phyloP scores from a whole-genome alignment of 2,888 invertebrate species.

The Willowsia nigromaculata region DNA sequence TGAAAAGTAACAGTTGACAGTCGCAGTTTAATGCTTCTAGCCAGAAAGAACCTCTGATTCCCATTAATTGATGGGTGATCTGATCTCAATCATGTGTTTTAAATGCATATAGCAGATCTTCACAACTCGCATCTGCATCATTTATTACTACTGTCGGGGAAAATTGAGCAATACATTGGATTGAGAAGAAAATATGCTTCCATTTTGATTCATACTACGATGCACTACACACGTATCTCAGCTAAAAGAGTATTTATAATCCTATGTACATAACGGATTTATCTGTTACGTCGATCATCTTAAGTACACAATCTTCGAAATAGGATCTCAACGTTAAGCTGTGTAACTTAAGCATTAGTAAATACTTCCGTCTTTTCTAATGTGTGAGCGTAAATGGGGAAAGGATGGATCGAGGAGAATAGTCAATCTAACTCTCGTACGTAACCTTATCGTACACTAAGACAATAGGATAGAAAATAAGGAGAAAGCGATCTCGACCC shows the following conservation, averaged over 20 bases:
- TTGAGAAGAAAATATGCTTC: neutral
- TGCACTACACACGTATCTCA: neutral
- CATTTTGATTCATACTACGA: neutral
- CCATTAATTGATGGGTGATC: neutral
- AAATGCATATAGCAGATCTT: no score
- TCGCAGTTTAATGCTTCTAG: no score
- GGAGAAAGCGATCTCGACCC: neutral
- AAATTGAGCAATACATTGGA: neutral
- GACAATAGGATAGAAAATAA: neutral
- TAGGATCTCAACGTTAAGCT: slow-evolving; percentile 10
- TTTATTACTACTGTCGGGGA: neutral
- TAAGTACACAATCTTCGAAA: neutral
- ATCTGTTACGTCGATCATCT: neutral
- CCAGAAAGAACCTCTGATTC: no score
- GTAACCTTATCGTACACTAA: neutral
- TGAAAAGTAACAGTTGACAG: no score
- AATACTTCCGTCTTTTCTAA: neutral
- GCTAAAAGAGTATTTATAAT: neutral
- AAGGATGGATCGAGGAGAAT: neutral
- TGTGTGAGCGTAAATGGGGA: neutral
- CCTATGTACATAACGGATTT: slow-evolving; percentile 19
- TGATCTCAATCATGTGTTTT: neutral
- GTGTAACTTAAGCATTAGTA: slow-evolving; percentile 12
- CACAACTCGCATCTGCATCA: neutral
- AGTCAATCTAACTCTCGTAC: neutral